Evolutionary conservation across 2,888 invertebrate genomes (phyloP).

Genomic region (Acanthoscelides obtectus): DNA sequence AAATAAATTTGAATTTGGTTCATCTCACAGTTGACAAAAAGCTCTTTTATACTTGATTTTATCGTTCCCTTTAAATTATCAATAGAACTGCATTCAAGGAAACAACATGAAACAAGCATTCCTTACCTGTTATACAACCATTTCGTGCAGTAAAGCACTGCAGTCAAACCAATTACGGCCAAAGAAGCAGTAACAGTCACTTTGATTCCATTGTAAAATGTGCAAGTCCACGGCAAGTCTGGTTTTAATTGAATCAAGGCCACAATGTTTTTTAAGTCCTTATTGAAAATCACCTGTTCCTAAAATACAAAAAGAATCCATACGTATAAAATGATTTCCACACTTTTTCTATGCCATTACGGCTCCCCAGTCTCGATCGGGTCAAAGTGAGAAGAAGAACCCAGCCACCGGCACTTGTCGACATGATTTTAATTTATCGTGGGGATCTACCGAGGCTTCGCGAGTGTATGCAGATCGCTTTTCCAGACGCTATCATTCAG

Average conservation of each 20-base stretch:
- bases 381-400: no score
- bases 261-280: slow-evolving; percentile 50
- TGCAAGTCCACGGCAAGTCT: slow-evolving; percentile 59
- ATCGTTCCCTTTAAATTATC: no score
- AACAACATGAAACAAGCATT: neutral
- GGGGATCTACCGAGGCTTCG: no score
- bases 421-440: no score
- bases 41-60: no score
- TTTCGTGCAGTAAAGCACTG: neutral
- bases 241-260: slow-evolving; percentile 57
- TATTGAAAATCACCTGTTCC: slow-evolving; percentile 53
- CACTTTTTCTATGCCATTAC: slow-evolving; percentile 1
- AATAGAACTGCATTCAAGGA: no score
- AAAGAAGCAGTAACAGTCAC: slow-evolving; percentile 43
- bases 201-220: slow-evolving; percentile 56
- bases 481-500: no score
- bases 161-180: slow-evolving; percentile 20
- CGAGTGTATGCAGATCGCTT: no score
- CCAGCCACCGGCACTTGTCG: no score
- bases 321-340: neutral
- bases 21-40: no score
- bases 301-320: slow-evolving; percentile 29
- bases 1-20: no score
- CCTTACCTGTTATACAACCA: neutral
- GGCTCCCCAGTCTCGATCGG: no score